Base-by-base conservation (phyloP, 2,113 vertebrate species). In the Leptocoma aspasia region DNA sequence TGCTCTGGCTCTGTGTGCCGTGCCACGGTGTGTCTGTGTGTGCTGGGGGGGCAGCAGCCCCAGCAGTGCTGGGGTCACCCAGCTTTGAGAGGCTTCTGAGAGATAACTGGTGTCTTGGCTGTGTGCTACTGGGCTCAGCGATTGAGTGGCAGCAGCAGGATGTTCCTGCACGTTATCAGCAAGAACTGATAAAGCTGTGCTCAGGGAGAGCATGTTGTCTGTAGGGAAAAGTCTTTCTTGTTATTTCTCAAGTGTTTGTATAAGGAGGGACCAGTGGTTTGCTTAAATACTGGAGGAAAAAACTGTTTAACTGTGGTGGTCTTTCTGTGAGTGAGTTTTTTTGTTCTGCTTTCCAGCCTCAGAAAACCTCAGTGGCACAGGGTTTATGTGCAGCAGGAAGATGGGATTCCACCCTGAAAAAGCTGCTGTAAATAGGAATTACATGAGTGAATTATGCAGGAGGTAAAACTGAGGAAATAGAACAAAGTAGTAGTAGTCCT, bases 1-100 rank as follows among this genome's bases (percentile, higher is more conserved):
- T 33, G 13, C 13, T 33, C 26, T 53, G n/a, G 3, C 0, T 0
- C 30, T 33, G 3, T 24, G 27, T 30, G 22, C 68, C 14, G 1
- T 31, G 37, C 26, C 15, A 0, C 6, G n/a, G 1, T 28, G 24
- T 1, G 2, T 54, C 31, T 44, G 61, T 70, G 35, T 20, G 41
- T 31, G 53, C 23, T 26, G 35, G 27, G 8, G 7, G 15, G 19
- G 2, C 42, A 78, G 21, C 23, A 52, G 42, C 44, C 35, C 15
- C 47, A 81, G 59, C 41, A 42, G 13, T 21, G n/a, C 41, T 50
- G 52, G 15, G 11, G 4, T 22, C 41, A 31, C 50, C 22, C 10
- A 16, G 14, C 53, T 80, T 65, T 68, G 71, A 44, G 47, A 19
- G 33, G 33, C 79, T 80, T 88, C 49, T 50, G 8, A 60, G 49